Conservation (phyloP, 2,888 invertebrate species). For the Epistrophella euchroma region DNA sequence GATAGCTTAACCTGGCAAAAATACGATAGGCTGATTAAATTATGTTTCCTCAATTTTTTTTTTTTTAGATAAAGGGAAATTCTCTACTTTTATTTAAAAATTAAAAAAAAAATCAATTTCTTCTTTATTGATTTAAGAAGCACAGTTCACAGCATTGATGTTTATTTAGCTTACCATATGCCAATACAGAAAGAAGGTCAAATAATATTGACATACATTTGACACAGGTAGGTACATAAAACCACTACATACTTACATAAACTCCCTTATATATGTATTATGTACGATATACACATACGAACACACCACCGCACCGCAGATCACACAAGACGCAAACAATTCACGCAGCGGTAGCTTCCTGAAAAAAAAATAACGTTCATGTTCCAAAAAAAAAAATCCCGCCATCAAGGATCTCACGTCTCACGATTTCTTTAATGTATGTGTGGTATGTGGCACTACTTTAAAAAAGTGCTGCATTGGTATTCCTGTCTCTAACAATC, state of each 20-base stretch:
- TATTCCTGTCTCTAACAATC: constrained; percentile 17
- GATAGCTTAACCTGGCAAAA: too few relatives aligned
- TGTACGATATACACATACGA: too few relatives aligned
- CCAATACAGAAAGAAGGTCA: constrained; percentile 58
- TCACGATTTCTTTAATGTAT: not conserved
- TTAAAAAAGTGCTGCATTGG: constrained; percentile 33
- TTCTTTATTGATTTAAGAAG: not conserved
- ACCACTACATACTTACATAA: constrained; percentile 47
- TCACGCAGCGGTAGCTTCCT: constrained; percentile 63
- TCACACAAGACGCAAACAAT: constrained; percentile 37
- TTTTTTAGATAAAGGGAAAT: too few relatives aligned
- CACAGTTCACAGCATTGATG: not conserved
- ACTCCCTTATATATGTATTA: not conserved
- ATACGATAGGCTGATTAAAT: too few relatives aligned
- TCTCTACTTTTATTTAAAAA: too few relatives aligned
- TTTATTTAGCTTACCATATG: constrained; percentile 52
- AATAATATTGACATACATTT: constrained; percentile 65
- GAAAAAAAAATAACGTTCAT: constrained; percentile 6
- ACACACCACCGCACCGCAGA: constrained; percentile 30
- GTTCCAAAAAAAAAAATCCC: constrained; percentile 60
- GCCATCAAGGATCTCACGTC: constrained; percentile 40
- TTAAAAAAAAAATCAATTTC: not conserved
- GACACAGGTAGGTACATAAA: constrained; percentile 47
- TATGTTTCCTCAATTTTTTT: too few relatives aligned
- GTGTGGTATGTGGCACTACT: not conserved